Percentiles rank a stretch among this genome's conserved stretches.
Evolutionary conservation across 2,888 invertebrate genomes (phyloP).

Genomic region (Incurvaria masculella): DNA sequence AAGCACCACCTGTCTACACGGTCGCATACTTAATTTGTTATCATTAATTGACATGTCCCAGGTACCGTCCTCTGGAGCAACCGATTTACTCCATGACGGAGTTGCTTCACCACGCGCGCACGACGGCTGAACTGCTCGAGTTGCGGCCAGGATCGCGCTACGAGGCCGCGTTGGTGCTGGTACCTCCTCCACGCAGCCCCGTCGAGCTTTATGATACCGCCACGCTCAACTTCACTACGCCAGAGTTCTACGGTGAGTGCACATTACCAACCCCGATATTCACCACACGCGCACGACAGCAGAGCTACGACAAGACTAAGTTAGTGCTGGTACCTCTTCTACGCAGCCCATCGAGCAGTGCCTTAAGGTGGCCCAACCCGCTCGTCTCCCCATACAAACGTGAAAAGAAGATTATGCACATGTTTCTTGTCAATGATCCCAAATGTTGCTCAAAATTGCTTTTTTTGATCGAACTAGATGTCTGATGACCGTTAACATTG

Average conservation of each 20-base stretch:
- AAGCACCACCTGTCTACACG: too few species aligned
- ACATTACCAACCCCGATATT: not conserved
- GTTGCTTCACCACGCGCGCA: slow-evolving; percentile 77
- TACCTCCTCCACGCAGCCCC: slow-evolving; percentile 76
- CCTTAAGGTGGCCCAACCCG: too few species aligned
- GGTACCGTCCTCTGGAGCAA: slow-evolving; percentile 78
- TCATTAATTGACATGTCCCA: slow-evolving; percentile 18
- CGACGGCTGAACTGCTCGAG: slow-evolving; percentile 72
- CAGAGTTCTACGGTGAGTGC: slow-evolving; percentile 58
- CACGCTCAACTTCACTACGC: slow-evolving; percentile 66
- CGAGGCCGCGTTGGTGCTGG: slow-evolving; percentile 78
- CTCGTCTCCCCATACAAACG: too few species aligned
- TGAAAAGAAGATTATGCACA: too few species aligned
- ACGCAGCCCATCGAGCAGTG: too few species aligned
- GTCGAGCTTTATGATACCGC: slow-evolving; percentile 74
- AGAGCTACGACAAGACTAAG: too few species aligned
- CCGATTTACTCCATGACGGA: slow-evolving; percentile 84
- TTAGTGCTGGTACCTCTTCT: too few species aligned
- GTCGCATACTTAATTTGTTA: not conserved
- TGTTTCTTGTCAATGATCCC: too few species aligned
- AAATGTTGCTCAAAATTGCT: too few species aligned
- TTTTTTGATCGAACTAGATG: too few species aligned
- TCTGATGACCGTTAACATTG: too few species aligned
- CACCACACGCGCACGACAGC: too few species aligned
- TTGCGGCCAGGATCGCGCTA: slow-evolving; percentile 76